Evolutionary conservation across 2,888 invertebrate species (phyloP).

Genomic region (Blastobasis adustella): DNA sequence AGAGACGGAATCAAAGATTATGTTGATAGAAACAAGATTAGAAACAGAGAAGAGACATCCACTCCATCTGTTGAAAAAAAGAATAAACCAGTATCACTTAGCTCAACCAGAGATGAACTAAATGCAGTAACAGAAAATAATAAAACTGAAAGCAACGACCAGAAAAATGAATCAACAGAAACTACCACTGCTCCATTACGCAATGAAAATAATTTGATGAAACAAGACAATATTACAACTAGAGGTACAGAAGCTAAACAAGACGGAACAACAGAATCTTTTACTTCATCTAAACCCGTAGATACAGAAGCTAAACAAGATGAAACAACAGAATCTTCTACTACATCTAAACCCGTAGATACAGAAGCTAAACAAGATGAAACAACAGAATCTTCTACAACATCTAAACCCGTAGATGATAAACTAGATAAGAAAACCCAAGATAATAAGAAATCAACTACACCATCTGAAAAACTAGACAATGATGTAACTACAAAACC

Average conservation of each 20-base stretch:
- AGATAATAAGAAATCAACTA: background rate
- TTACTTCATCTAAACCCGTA: too few species aligned
- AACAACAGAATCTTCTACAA: background rate
- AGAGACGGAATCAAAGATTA: conserved; percentile 11
- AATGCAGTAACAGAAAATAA: conserved; percentile 11
- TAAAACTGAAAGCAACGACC: background rate
- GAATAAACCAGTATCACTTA: background rate
- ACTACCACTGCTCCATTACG: too few species aligned
- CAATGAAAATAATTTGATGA: too few species aligned
- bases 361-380: background rate
- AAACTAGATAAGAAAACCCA: background rate
- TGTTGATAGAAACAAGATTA: background rate
- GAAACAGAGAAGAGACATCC: too few species aligned
- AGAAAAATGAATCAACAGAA: too few species aligned
- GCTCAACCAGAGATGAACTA: conserved; percentile 17
- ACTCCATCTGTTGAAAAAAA: background rate
- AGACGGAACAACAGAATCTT: too few species aligned
- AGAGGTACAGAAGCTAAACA: too few species aligned
- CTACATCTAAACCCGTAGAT: too few species aligned
- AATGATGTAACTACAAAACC: background rate
- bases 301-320: too few species aligned
- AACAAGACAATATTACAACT: too few species aligned
- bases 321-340: too few species aligned
- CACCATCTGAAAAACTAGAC: background rate
- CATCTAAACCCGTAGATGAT: background rate